A percentile compares a stretch with the other conserved stretches of the same genome.
Evolutionary conservation across 2,113 vertebrate genomes (phyloP).

Genomic region (Falcunculus frontatus): DNA sequence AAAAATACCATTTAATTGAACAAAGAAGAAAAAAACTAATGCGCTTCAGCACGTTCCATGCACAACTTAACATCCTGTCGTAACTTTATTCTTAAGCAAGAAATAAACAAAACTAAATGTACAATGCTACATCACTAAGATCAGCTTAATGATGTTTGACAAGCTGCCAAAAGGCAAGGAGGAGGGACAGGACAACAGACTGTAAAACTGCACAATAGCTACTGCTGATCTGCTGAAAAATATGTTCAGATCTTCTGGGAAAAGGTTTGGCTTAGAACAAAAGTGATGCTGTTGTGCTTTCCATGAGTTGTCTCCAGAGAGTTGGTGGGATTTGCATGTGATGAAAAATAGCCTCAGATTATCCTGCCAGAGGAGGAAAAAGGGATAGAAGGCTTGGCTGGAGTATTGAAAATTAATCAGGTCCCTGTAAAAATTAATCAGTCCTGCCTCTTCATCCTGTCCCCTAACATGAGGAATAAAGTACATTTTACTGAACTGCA

Average conservation of each 20-base stretch:
- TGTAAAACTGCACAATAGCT: constrained; percentile 29
- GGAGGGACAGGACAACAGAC: constrained; percentile 23
- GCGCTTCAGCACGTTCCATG: not conserved
- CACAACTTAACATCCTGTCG: not conserved
- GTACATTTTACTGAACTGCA: not conserved
- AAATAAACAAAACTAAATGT: constrained; percentile 48
- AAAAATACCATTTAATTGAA: not conserved
- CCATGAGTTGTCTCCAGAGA: constrained; percentile 27
- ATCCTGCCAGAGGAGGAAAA: constrained; percentile 24
- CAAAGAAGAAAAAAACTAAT: not conserved
- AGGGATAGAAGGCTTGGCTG: not conserved
- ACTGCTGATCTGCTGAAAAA: constrained; percentile 20
- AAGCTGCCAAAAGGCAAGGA: constrained; percentile 63
- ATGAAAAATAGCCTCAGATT: constrained; percentile 37
- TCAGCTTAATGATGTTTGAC: constrained; percentile 60
- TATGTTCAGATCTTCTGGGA: constrained; percentile 5
- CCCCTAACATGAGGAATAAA: not conserved
- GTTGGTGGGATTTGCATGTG: constrained; percentile 22
- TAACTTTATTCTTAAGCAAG: constrained; percentile 18
- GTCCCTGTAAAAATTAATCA: constrained; percentile 9
- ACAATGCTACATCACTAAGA: constrained; percentile 28
- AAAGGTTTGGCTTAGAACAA: constrained; percentile 36
- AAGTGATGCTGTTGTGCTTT: constrained; percentile 31
- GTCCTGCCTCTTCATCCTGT: not conserved
- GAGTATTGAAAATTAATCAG: constrained; percentile 23